These are phyloP conservation scores for Cavia porcellus DNA, from an alignment of 2,113 vertebrate species.

Conservation along the genomic window DNA sequence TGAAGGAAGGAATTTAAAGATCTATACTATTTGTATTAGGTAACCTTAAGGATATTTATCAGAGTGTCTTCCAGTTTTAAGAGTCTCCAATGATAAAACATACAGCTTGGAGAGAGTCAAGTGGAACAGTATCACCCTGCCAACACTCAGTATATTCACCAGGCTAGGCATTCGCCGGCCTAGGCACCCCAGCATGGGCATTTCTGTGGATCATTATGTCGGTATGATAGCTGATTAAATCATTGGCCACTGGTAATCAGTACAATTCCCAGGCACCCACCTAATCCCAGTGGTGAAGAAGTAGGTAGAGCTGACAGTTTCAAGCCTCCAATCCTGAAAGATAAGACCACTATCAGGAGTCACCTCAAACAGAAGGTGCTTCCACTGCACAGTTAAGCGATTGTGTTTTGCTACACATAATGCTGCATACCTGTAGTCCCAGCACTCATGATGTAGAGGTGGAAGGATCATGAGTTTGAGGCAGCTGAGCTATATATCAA, in stretches of 20 bases:
- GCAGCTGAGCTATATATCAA: not conserved
- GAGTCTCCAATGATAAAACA: not conserved
- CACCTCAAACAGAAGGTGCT: not conserved
- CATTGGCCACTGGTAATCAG: not conserved
- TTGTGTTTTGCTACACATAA: not conserved
- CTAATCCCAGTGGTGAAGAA: not conserved
- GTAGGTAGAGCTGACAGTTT: not conserved
- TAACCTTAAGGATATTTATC: not conserved
- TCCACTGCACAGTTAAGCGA: not conserved
- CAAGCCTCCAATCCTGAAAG: not conserved
- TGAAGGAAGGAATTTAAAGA: not conserved
- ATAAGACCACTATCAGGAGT: not conserved
- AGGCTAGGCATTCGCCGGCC: too few relatives aligned
- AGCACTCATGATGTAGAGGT: not conserved
- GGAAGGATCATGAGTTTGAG: not conserved
- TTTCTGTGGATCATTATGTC: not conserved
- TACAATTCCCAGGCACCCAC: too few relatives aligned
- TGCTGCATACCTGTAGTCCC: not conserved
- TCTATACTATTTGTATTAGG: not conserved
- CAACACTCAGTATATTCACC: not conserved
- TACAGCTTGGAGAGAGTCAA: not conserved
- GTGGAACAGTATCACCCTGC: not conserved
- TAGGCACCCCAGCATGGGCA: too few relatives aligned
- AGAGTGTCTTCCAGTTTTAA: not conserved
- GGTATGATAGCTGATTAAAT: not conserved